phyloP scores from a whole-genome alignment of 2,113 vertebrate species.

The Centropus unirufus region DNA sequence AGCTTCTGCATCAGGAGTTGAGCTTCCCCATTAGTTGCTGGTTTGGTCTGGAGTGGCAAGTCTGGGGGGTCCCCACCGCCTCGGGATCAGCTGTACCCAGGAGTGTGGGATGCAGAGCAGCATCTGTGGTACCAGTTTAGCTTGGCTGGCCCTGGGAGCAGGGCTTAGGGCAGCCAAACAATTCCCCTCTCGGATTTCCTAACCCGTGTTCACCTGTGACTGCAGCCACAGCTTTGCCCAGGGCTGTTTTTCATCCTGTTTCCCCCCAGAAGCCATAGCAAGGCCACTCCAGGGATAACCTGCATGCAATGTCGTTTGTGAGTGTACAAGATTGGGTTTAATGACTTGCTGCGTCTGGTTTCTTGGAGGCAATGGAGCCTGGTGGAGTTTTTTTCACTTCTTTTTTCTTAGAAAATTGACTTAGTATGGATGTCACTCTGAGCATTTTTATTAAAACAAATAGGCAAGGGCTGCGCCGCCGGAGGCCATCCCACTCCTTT shows the following conservation, averaged over 20 bases:
- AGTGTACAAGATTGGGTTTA: not conserved
- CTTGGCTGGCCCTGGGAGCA: fast-evolving
- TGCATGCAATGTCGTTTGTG: fast-evolving
- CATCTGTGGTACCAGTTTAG: fast-evolving
- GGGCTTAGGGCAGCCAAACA: not conserved
- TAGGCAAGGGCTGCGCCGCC: not conserved
- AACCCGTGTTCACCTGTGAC: not conserved
- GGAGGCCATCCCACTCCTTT: not conserved
- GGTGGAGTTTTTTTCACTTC: not conserved
- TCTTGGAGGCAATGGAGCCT: not conserved
- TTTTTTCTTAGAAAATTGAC: not conserved
- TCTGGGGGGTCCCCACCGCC: not conserved
- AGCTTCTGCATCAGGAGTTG: not conserved
- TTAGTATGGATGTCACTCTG: not conserved
- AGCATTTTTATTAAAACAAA: not conserved
- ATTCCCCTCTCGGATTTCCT: not conserved
- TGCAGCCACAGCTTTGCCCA: not conserved
- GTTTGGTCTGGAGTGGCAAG: not conserved
- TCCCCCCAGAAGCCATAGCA: fast-evolving
- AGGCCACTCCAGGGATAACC: not conserved
- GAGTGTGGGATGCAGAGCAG: fast-evolving
- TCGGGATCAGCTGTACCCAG: fast-evolving
- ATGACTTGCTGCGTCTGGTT: not conserved
- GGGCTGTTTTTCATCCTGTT: not conserved
- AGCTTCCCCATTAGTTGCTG: not conserved